Evolutionary conservation across 1,140 invertebrate species (phyloP), one percentile per base, ranked within the genome.

Genomic region (Rhopalosiphum padi): DNA sequence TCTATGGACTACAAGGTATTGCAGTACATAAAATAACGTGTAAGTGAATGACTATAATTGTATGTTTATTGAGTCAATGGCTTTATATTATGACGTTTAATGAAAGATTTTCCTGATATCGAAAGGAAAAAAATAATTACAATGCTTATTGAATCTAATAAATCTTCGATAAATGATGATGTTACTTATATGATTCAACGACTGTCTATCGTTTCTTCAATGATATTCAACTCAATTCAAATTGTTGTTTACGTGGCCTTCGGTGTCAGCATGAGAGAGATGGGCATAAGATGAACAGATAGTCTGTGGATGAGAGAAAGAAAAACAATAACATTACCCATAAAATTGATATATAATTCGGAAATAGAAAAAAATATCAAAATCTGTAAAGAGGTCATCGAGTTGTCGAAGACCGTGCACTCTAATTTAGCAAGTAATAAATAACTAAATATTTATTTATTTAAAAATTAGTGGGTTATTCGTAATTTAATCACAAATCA

Each of bases 401-500:
- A 35, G 60, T 77, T 77, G 30, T n/a, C 30, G 60, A 77, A 77
- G 25, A 25, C 11, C 8, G 8, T 30, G 60, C 30, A 68, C 60
- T 68, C 30, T 6, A 15, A 77, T 35, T 77, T 30, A 18, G 30
- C 60, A 77, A 5, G 60, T 68, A n/a, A 30, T 11, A 30, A 68
- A n/a, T n/a, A 77, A 77, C n/a, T 77, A 18, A 77, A 77, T 77
- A 77, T 35, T 77, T 77, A n/a, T 77, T 77, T 77, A n/a, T 77
- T 77, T 77, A 15, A 7, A 6, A n/a, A 15, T 77, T 15, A n/a
- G 48, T 68, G n/a, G 18, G n/a, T 4, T 77, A 77, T 18, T 77
- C 9, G 0, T 11, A 30, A 15, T n/a, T 77, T n/a, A 77, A n/a
- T n/a, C 4, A 21, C 15, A 77, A n/a, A 77, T 77, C 60, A 77